Percentiles rank a stretch among this genome's conserved stretches.
Conservation (phyloP, 2,113 vertebrate species). For the Grammomys surdaster region DNA sequence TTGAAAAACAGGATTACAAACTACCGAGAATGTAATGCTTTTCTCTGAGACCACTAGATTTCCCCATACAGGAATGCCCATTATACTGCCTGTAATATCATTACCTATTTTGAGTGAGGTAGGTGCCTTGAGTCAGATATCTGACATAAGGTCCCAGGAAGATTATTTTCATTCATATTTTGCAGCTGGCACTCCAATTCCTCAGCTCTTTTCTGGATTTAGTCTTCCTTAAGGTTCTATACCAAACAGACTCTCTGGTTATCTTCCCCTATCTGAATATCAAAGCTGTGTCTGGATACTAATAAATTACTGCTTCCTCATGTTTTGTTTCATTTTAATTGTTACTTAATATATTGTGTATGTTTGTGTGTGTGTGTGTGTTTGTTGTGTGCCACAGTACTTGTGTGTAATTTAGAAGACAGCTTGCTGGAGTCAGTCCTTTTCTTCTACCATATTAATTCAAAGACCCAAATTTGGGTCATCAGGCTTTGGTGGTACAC, state of each 20-base stretch:
- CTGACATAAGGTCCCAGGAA: not conserved
- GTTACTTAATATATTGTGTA: not conserved
- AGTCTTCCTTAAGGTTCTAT: not conserved
- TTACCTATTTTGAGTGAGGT: not conserved
- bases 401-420: not conserved
- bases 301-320: constrained; percentile 23
- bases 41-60: not conserved
- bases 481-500: too few relatives aligned
- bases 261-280: constrained; percentile 29
- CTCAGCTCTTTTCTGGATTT: not conserved
- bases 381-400: not conserved
- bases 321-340: constrained; percentile 10
- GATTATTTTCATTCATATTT: not conserved
- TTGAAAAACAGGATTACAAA: not conserved
- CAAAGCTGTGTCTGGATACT: constrained; percentile 49
- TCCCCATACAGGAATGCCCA: not conserved
- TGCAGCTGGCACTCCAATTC: not conserved
- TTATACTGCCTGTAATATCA: too few relatives aligned
- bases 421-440: not conserved
- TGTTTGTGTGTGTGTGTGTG: not conserved
- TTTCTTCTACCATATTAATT: not conserved
- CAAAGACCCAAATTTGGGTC: not conserved
- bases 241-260: not conserved
- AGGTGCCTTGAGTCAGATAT: not conserved
- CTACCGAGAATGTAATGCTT: not conserved